Evolutionary conservation across 2,888 invertebrate species (phyloP), one percentile per base, ranked within the genome.

Genomic region (Automeris io): DNA sequence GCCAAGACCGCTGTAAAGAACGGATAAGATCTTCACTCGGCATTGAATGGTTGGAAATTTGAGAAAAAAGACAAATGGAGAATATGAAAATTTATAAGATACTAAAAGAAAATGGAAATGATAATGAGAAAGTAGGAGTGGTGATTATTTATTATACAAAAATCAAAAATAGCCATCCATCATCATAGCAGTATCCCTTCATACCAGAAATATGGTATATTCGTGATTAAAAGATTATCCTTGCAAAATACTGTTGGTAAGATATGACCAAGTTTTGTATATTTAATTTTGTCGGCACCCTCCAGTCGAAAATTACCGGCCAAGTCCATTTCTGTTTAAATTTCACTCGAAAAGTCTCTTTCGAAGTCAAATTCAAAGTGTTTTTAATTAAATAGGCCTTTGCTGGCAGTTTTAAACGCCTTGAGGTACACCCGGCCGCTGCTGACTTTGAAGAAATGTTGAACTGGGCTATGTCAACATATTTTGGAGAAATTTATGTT

Each of bases 371-470:
- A 29, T 29, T 29, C 29, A 29, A 29, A 29, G 29, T 29, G 29
- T 29, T 29, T 29, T 29, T 29, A 29, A 29, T 29, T 29, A 29
- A 29, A 29, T 29, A 29, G 29, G 29, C 29, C 29, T 29, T 29
- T 13, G 2, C 29, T 8, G 29, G 29, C 29, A 16, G 29, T 29
- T 29, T 8, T 29, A 29, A 29, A 8, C 13, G 16, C 16, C 29
- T n/a, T 4, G 8, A 29, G 29, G 29, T 16, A 2, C 16, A 8
- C 1, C 29, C 29, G 13, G 29, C n/a, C n/a, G 16, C 13, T 8
- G 29, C 29, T 29, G 29, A 29, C 29, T 29, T 29, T 29, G 8
- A 29, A 29, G 29, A 29, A 29, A 29, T 16, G 16, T 13, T 29
- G n/a, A 29, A 29, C 13, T 29, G 29, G 16, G 16, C 16, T 29